Percentiles rank a stretch among this genome's conserved stretches.
Evolutionary conservation across 2,113 vertebrate genomes (phyloP).

Genomic region (Ranitomeya imitator): DNA sequence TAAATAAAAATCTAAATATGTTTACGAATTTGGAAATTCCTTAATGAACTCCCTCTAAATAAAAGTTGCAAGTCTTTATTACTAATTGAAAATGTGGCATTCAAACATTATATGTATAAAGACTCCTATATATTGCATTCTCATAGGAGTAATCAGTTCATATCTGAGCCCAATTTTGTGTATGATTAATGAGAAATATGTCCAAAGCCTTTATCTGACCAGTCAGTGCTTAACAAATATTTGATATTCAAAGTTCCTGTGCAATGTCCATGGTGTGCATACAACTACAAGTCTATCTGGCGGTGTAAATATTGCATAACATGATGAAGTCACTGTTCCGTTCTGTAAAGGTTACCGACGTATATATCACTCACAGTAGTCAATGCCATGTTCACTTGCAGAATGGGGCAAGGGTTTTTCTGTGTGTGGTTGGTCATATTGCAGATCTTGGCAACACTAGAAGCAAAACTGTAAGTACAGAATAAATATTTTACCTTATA

Average conservation of each 20-base stretch:
- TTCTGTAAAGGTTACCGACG: neutral
- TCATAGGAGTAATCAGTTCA: no score
- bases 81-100: no score
- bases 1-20: no score
- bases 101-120: no score
- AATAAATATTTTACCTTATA: neutral
- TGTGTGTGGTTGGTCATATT: neutral
- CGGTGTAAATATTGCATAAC: neutral
- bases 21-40: no score
- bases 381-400: neutral
- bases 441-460: neutral
- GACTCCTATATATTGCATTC: no score
- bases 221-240: constrained; percentile 13
- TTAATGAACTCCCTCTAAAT: no score
- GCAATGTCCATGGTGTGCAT: neutral
- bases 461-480: constrained; percentile 30
- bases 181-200: neutral
- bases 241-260: neutral
- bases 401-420: neutral
- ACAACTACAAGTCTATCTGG: neutral
- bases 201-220: neutral
- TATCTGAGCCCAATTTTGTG: no score
- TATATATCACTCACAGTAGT: neutral
- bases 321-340: neutral
- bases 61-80: no score